These are phyloP conservation scores for Leptopilina clavipes DNA, from an alignment of 1,140 invertebrate genomes.

Conservation along the genomic window DNA sequence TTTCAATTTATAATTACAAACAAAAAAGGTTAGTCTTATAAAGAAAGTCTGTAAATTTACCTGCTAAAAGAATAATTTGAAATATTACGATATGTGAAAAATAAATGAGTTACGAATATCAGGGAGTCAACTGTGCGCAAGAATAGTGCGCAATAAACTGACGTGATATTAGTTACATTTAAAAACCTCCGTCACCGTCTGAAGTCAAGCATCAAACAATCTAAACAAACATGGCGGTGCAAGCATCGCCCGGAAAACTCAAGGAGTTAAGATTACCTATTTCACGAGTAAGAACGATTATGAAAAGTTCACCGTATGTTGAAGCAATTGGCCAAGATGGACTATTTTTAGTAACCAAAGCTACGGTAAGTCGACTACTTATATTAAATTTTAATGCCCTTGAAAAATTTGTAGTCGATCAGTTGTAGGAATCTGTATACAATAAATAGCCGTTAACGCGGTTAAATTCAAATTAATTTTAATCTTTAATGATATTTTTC, in stretches of 20 bases:
- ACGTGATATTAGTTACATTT: too few species aligned
- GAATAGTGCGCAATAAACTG: background rate
- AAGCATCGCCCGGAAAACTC: slow-evolving; percentile 61
- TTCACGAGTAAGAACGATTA: slow-evolving; percentile 86
- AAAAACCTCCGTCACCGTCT: too few species aligned
- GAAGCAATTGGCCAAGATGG: slow-evolving; percentile 86
- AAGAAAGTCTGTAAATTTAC: too few species aligned
- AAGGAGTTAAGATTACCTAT: slow-evolving; percentile 78
- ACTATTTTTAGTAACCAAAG: slow-evolving; percentile 82
- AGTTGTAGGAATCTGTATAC: background rate
- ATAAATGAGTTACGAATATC: background rate
- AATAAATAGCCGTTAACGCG: background rate
- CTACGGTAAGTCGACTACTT: slow-evolving; percentile 78
- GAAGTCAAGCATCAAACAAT: background rate
- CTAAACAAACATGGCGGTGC: slow-evolving; percentile 58
- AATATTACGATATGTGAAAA: background rate
- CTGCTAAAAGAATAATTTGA: too few species aligned
- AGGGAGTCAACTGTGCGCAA: background rate
- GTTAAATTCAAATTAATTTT: slow-evolving; percentile 32
- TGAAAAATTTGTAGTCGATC: background rate
- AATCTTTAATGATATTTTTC: background rate
- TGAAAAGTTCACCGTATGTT: slow-evolving; percentile 90
- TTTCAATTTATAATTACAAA: background rate
- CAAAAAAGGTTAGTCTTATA: too few species aligned
- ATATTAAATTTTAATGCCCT: background rate